These are phyloP conservation scores for Sebastiscus tertius DNA, from an alignment of 2,797 vertebrate genomes.

Conservation along the genomic window DNA sequence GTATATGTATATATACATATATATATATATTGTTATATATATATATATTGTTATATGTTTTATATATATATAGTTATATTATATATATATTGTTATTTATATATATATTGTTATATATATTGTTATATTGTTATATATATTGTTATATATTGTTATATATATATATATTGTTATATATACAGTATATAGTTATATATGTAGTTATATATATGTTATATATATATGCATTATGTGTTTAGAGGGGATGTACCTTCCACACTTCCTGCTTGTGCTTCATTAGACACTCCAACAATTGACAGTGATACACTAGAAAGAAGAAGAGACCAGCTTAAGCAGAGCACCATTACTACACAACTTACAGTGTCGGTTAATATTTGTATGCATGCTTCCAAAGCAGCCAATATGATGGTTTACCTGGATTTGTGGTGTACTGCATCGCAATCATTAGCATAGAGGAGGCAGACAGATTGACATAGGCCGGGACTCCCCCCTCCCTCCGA, in stretches of 20 bases:
- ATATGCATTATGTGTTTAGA: neutral
- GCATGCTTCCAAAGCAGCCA: neutral
- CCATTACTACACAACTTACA: neutral
- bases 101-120: too few relatives aligned
- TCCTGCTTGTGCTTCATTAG: conserved; percentile 99
- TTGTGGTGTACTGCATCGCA: conserved; percentile 98
- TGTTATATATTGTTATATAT: too few relatives aligned
- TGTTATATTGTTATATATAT: too few relatives aligned
- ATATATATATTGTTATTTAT: too few relatives aligned
- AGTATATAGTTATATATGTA: too few relatives aligned
- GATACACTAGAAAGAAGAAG: conserved; percentile 90
- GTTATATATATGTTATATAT: too few relatives aligned
- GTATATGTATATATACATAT: too few relatives aligned
- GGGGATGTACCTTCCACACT: conserved; percentile 96
- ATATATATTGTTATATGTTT: too few relatives aligned
- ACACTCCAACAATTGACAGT: conserved; percentile 98
- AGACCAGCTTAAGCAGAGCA: neutral
- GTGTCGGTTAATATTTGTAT: neutral
- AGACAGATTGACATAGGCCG: conserved; percentile 96
- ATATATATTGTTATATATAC: neutral
- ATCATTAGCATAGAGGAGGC: conserved; percentile 99
- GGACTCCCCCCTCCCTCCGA: conserved; percentile 93
- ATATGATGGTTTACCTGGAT: conserved; percentile 86
- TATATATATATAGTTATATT: too few relatives aligned
- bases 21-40: too few relatives aligned